These are phyloP conservation scores for Hyperoplus immaculatus DNA, from an alignment of 2,797 vertebrate genomes.

Conservation along the genomic window DNA sequence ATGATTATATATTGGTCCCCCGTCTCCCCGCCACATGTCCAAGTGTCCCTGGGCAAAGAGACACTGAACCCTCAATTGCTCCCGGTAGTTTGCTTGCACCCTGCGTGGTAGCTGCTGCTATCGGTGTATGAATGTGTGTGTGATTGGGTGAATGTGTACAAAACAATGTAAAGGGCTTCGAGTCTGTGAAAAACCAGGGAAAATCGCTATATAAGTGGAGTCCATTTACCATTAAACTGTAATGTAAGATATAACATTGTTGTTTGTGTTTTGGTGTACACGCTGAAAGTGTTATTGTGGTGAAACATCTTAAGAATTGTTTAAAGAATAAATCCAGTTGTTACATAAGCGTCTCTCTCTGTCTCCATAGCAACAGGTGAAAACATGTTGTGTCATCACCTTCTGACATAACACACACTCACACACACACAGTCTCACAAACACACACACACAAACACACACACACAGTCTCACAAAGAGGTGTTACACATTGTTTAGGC, in stretches of 20 bases:
- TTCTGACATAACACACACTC: neutral
- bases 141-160: too few species aligned
- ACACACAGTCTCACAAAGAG: neutral
- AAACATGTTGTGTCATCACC: neutral
- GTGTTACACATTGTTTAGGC: neutral
- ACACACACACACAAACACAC: too few species aligned
- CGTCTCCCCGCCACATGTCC: too few species aligned
- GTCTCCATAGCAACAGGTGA: neutral
- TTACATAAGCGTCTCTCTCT: neutral
- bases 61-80: too few species aligned
- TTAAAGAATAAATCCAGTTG: slow-evolving; percentile 13
- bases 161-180: too few species aligned
- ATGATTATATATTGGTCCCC: too few species aligned
- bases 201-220: too few species aligned
- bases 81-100: too few species aligned
- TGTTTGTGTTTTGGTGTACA: neutral
- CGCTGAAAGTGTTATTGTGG: neutral
- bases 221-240: neutral
- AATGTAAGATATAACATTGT: neutral
- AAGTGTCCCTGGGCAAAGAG: too few species aligned
- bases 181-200: too few species aligned
- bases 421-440: neutral
- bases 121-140: too few species aligned
- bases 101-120: too few species aligned
- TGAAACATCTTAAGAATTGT: neutral